Percentiles rank a stretch among this genome's conserved stretches.
Evolutionary conservation across 2,797 vertebrate genomes (phyloP).

Genomic region (Sebastiscus albofasciatus): DNA sequence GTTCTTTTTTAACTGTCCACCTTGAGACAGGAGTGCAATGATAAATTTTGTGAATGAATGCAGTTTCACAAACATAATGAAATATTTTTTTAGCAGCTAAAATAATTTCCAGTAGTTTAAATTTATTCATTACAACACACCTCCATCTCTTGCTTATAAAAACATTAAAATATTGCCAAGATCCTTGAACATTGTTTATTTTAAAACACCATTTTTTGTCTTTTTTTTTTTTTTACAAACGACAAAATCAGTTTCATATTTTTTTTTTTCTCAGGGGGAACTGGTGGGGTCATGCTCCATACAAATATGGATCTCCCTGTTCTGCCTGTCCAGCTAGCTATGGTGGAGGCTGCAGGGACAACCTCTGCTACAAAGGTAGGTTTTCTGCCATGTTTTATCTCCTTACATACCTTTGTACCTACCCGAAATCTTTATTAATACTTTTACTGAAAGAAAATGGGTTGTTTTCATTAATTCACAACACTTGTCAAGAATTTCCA

Average conservation of each 20-base stretch:
- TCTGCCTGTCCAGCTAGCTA: slow-evolving; percentile 97
- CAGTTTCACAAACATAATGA: background rate
- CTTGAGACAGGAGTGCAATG: background rate
- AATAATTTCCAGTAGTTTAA: background rate
- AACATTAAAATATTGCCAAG: background rate
- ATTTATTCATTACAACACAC: background rate
- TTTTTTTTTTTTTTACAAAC: too few relatives aligned
- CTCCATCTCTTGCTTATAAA: background rate
- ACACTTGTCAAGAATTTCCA: background rate
- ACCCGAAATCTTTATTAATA: background rate
- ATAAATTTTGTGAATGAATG: background rate
- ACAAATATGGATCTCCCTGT: slow-evolving; percentile 93
- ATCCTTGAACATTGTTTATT: background rate
- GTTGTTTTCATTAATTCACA: background rate
- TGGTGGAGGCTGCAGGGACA: slow-evolving; percentile 94
- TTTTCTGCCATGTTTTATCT: background rate
- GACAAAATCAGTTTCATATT: background rate
- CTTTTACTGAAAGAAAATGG: background rate
- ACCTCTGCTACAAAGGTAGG: slow-evolving; percentile 95
- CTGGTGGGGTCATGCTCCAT: slow-evolving; percentile 98
- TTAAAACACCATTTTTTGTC: background rate
- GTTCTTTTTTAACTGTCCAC: background rate
- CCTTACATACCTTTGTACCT: background rate
- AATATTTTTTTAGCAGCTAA: background rate
- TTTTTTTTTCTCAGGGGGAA: slow-evolving; percentile 86